Conservation (phyloP, 2,888 invertebrate species). For the Synergus gifuensis region DNA sequence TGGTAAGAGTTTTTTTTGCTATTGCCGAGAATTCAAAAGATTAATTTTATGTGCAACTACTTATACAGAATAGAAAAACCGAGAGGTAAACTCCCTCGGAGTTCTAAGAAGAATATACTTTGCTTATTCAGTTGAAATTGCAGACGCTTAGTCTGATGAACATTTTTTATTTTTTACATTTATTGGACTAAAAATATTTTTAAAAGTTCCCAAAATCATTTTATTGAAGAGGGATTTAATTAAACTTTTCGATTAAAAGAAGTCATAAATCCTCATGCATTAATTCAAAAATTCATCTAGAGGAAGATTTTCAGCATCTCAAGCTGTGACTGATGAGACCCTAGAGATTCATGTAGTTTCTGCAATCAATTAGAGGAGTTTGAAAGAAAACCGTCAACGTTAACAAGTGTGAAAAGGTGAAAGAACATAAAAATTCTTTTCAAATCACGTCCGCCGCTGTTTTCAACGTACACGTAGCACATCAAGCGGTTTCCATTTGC, state of each 20-base stretch:
- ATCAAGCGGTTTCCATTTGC: conserved; percentile 58
- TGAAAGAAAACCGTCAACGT: not conserved
- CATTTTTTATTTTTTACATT: no score
- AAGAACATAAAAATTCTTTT: not conserved
- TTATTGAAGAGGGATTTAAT: no score
- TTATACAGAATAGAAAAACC: not conserved
- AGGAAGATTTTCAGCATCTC: not conserved
- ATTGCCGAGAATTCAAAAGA: not conserved
- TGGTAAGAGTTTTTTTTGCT: conserved; percentile 66
- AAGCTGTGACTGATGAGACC: no score
- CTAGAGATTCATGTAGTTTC: not conserved
- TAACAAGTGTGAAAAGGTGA: not conserved
- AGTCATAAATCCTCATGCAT: not conserved
- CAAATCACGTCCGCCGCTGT: not conserved
- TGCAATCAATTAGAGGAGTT: not conserved
- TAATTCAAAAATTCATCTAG: not conserved
- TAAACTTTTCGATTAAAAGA: no score
- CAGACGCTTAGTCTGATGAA: no score
- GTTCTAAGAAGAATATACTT: conserved; percentile 13
- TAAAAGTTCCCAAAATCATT: no score
- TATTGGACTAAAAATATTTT: no score
- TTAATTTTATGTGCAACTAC: conserved; percentile 8
- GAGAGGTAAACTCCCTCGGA: not conserved
- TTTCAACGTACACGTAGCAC: not conserved
- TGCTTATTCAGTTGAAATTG: not conserved